Evolutionary conservation across 2,888 invertebrate genomes (phyloP).

Genomic region (Drosophila neonasuta): DNA sequence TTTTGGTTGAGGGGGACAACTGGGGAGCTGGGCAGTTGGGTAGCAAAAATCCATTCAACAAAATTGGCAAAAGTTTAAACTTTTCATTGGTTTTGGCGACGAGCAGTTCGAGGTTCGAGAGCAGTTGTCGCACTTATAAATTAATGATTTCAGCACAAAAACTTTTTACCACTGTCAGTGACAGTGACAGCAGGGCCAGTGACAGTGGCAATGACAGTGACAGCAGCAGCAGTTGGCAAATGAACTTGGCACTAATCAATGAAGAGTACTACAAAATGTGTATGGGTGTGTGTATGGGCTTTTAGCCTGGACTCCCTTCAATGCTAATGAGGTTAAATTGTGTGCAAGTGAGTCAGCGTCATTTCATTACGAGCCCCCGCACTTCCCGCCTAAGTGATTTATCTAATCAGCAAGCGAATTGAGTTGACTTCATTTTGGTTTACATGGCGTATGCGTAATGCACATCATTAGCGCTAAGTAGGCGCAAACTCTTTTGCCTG

Average conservation of each 20-base stretch:
- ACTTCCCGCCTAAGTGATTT: constrained; percentile 39
- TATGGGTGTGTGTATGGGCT: constrained; percentile 8
- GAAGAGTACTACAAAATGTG: constrained; percentile 22
- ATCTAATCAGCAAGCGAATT: constrained; percentile 40
- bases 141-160: constrained; percentile 64
- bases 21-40: constrained; percentile 20
- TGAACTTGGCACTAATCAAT: constrained; percentile 47
- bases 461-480: constrained; percentile 47
- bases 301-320: not conserved
- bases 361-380: constrained; percentile 38
- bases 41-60: constrained; percentile 60
- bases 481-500: not conserved
- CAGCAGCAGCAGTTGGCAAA: constrained; percentile 19
- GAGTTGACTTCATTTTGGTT: constrained; percentile 24
- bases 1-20: not conserved
- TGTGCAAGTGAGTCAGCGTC: constrained; percentile 40
- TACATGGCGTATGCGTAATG: constrained; percentile 50
- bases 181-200: constrained; percentile 31
- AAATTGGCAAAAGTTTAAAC: constrained; percentile 72
- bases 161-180: constrained; percentile 43
- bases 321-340: constrained; percentile 54
- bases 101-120: not conserved
- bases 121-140: constrained; percentile 61
- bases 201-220: constrained; percentile 14
- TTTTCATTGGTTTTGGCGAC: constrained; percentile 55